Evolutionary conservation across 2,113 vertebrate species (phyloP), one percentile per base, ranked within the genome.

Genomic region (Microtus oregoni): DNA sequence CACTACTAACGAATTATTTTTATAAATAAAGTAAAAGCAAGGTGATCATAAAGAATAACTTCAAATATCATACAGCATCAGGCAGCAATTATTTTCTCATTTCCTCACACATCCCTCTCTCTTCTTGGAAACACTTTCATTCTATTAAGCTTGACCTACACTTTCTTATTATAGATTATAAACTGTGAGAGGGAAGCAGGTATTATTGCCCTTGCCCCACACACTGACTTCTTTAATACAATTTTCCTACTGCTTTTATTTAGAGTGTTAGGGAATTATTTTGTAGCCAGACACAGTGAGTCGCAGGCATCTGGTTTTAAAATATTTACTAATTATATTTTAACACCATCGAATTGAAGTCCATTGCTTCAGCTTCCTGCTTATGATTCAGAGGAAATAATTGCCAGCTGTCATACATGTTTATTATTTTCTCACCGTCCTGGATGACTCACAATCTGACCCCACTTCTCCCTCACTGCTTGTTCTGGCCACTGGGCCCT

Each of bases 201-300:
- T 90, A 68, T 92, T 73, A 38, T 32, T 79, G 38, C 38, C 6
- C 19, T 12, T 0, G 2, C 41, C 28, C 8, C 24, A 38, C 24
- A 26, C 1, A 73, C 3, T 61, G 20, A 65, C 75, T 63, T 30
- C 15, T 41, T 63, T 82, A 68, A 82, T 61, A 44, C 26, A 6
- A 73, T 86, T 81, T 94, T 96, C 52, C 9, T 61, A 28, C 55
- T 94, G 28, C 58, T 75, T 76, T 30, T 63, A 85, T 88, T 72
- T 90, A 92, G 78, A 88, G 38, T 94, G 41, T 73, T 55, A 72
- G 3, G 81, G 44, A 85, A 85, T 87, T 95, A 52, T 96, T 94
- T 94, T 78, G 78, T 86, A 58, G 70, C 1, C 30, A 86, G 41
- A 30, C 9, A n/a, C 70, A 70, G 22, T 30, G 26, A 88, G 22